Conservation (phyloP, 2,888 invertebrate genomes). For the Amiota minor region DNA sequence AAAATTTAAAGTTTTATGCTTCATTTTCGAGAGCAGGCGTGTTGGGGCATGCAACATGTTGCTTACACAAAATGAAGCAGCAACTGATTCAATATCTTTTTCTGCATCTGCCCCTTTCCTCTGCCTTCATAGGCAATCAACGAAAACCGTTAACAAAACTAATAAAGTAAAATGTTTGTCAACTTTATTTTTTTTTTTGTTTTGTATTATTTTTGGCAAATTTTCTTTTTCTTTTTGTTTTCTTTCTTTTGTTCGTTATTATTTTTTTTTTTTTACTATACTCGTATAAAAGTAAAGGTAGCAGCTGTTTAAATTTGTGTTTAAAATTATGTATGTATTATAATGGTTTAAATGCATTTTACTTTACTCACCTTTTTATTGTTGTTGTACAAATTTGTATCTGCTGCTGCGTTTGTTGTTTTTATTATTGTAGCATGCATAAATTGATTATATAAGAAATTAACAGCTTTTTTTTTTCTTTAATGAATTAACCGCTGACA, state of each 20-base stretch:
- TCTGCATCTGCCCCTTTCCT: too few species aligned
- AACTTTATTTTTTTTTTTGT: not conserved
- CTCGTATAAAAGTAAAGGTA: not conserved
- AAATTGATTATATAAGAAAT: conserved; percentile 24
- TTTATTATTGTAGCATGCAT: conserved; percentile 14
- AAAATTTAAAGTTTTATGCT: too few species aligned
- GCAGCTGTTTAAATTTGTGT: conserved; percentile 17
- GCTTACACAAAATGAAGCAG: too few species aligned
- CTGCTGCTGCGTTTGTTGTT: not conserved
- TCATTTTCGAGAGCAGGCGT: too few species aligned
- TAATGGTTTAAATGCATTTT: conserved; percentile 6
- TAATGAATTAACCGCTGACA: conserved; percentile 30
- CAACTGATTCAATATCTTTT: too few species aligned
- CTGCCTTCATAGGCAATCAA: too few species aligned
- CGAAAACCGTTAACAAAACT: too few species aligned
- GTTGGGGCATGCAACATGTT: too few species aligned
- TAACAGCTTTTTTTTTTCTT: conserved; percentile 18
- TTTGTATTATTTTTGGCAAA: too few species aligned
- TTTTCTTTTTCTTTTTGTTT: too few species aligned
- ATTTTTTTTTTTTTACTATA: not conserved
- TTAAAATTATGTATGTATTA: conserved; percentile 1
- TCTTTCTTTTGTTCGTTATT: not conserved
- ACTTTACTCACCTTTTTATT: not conserved
- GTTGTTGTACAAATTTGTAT: too few species aligned
- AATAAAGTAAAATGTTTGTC: conserved; percentile 9